phyloP scores from a whole-genome alignment of 2,888 invertebrate genomes.

The Candidula unifasciata region DNA sequence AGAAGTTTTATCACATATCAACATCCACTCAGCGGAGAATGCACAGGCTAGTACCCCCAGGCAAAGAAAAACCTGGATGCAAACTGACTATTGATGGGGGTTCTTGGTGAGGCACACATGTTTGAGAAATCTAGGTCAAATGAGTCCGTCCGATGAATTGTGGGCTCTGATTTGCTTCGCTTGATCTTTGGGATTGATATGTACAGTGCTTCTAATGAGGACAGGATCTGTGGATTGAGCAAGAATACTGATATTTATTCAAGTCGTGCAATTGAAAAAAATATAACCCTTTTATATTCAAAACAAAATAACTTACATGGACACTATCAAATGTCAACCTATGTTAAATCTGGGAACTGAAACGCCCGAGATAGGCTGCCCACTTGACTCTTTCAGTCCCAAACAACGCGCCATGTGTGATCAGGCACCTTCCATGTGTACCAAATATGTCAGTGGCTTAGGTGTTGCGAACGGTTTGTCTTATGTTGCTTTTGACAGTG shows the following conservation, averaged over 20 bases:
- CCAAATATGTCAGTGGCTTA: too few relatives aligned
- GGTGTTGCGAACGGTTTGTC: too few relatives aligned
- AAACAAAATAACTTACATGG: neutral
- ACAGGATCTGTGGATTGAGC: slow-evolving; percentile 84
- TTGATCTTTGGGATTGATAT: slow-evolving; percentile 94
- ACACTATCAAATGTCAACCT: too few relatives aligned
- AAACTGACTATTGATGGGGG: slow-evolving; percentile 89
- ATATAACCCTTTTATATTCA: neutral
- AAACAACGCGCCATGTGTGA: too few relatives aligned
- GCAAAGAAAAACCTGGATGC: slow-evolving; percentile 75
- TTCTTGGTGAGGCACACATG: slow-evolving; percentile 95
- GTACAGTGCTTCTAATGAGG: slow-evolving; percentile 90
- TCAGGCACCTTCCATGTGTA: too few relatives aligned
- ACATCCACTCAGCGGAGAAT: too few relatives aligned
- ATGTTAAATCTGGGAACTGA: too few relatives aligned
- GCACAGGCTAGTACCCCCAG: neutral
- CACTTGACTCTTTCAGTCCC: too few relatives aligned
- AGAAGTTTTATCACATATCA: neutral
- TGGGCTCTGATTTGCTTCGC: slow-evolving; percentile 91
- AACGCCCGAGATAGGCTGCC: too few relatives aligned
- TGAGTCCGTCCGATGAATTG: slow-evolving; percentile 88
- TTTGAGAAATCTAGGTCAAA: slow-evolving; percentile 88
- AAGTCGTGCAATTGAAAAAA: neutral
- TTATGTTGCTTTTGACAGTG: too few relatives aligned
- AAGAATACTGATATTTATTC: slow-evolving; percentile 29